Evolutionary conservation across 1,140 invertebrate species (phyloP), one percentile per base, ranked within the genome.

Genomic region (Tribolium madens): DNA sequence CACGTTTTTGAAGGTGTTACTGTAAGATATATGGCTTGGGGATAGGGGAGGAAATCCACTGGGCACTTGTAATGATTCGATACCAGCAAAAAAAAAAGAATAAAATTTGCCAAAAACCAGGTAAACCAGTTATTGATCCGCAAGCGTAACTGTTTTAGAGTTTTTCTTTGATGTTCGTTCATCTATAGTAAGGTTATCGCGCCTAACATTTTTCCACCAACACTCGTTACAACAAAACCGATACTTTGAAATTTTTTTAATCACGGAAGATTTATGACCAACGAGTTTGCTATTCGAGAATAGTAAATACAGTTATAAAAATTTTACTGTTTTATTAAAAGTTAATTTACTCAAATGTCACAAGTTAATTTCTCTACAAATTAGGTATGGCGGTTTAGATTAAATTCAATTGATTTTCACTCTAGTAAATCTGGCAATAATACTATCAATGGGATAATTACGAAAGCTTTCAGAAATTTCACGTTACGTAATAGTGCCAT

Each of bases 281-380:
- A 60, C 15, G 3, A 10, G 10, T 60, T 60, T 31, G 53, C n/a
- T 15, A 7, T 60, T 15, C 17, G 17, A 52, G 50, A 60, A 12
- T 13, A 4, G 3, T 33, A 12, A 4, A 14, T 57, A 33, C 31
- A 33, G 21, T 12, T 12, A 14, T 64, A 64, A 36, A 64, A 64
- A 64, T 42, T 57, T 64, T 26, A 42, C 17, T 12, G 57, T 64
- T 64, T 64, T 64, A 26, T 64, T 57, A 64, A 64, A 64, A 64
- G 26, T 64, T 26, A 64, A 42, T 64, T 64, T 33, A 33, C n/a
- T 2, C 12, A 64, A 64, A 33, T 6, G 57, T 10, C 26, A 33
- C 21, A 13, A 31, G 14, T 64, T 33, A 26, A 64, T 64, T 64
- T 64, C 18, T 64, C 26, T 64, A 33, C 57, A 64, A 13, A 26